Conservation (phyloP, 2,888 invertebrate species). For the Stenchaetothrips biformis region DNA sequence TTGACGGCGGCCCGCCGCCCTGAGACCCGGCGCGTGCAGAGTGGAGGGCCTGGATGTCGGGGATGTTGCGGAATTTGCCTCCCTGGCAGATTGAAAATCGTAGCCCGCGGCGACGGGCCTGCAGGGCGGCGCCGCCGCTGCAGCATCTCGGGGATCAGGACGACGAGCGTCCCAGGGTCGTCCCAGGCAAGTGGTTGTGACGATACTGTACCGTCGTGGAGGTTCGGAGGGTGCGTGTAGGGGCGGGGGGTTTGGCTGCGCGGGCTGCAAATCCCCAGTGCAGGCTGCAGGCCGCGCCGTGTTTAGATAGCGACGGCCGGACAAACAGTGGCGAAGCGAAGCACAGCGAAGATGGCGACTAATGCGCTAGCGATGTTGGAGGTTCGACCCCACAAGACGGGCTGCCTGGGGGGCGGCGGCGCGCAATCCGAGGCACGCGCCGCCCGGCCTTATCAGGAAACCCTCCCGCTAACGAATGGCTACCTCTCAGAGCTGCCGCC, state of each 20-base stretch:
- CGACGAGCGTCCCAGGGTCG: neutral
- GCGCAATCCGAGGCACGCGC: neutral
- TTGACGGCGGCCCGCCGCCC: too few relatives aligned
- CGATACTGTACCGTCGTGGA: too few relatives aligned
- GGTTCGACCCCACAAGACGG: neutral
- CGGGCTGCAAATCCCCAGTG: neutral
- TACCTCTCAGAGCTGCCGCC: neutral
- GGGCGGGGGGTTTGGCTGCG: too few relatives aligned
- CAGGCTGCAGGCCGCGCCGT: neutral
- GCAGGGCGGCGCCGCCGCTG: neutral
- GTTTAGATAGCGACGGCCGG: neutral
- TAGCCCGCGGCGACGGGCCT: neutral
- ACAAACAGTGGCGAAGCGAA: neutral
- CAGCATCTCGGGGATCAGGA: neutral
- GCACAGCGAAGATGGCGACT: neutral
- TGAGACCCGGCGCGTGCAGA: too few relatives aligned
- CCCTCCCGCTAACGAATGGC: too few relatives aligned
- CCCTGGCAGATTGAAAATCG: neutral
- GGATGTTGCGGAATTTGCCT: neutral
- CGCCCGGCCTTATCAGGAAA: neutral
- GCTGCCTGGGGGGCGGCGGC: neutral
- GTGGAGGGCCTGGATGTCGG: too few relatives aligned
- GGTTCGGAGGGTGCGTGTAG: too few relatives aligned
- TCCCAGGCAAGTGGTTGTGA: neutral
- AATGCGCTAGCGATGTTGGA: conserved; percentile 15